Conservation (phyloP, 2,113 vertebrate species). For the Poeciliopsis occidentalis region DNA sequence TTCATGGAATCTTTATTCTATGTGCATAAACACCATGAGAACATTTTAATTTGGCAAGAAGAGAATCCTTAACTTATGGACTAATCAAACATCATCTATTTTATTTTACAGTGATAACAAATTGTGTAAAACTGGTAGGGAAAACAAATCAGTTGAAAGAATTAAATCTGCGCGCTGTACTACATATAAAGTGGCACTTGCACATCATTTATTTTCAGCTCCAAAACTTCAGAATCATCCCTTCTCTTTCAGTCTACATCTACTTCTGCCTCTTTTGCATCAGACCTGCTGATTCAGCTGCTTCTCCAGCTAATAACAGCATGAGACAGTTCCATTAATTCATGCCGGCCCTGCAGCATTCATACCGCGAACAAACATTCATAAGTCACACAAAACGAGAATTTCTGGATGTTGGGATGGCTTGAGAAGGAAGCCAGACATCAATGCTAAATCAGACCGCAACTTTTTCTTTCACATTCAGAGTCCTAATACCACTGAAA, state of each 20-base stretch:
- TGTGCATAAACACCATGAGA: too few relatives aligned
- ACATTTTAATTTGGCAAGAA: too few relatives aligned
- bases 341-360: slow-evolving; percentile 17
- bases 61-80: too few relatives aligned
- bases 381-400: not conserved
- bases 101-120: too few relatives aligned
- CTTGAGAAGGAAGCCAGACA: too few relatives aligned
- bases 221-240: not conserved
- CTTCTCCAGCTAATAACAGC: slow-evolving; percentile 25
- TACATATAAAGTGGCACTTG: not conserved
- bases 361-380: not conserved
- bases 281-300: slow-evolving; percentile 28
- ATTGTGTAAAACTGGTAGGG: too few relatives aligned
- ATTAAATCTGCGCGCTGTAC: too few relatives aligned
- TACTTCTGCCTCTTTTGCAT: not conserved
- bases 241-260: not conserved
- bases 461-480: not conserved
- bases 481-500: not conserved
- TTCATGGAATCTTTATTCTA: too few relatives aligned
- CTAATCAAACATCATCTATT: too few relatives aligned
- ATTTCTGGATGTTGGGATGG: not conserved
- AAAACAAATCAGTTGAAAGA: too few relatives aligned
- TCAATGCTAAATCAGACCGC: not conserved
- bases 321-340: slow-evolving; percentile 48
- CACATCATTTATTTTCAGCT: not conserved